Evolutionary conservation across 2,797 vertebrate genomes (phyloP).

Genomic region (Cheirogaleus major): DNA sequence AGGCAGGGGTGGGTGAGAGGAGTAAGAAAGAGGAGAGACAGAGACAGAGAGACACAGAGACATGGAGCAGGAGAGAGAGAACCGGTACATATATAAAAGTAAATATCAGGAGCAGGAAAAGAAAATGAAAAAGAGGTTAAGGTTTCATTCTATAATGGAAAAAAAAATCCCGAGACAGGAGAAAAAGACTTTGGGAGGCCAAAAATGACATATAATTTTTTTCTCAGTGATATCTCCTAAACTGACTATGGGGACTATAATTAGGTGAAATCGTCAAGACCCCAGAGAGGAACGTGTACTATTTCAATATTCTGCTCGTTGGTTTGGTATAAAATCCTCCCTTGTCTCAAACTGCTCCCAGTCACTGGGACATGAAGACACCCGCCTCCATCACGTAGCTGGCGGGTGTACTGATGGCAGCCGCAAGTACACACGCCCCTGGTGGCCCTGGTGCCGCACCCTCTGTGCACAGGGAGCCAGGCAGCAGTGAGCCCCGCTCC

Average conservation of each 20-base stretch:
- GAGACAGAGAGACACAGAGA: background rate
- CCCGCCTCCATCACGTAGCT: background rate
- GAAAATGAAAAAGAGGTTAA: background rate
- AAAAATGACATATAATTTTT: background rate
- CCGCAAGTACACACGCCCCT: background rate
- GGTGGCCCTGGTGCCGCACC: accelerated
- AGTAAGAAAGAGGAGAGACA: background rate
- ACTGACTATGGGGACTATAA: background rate
- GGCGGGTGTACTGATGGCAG: background rate
- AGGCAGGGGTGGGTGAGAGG: background rate
- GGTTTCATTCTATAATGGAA: background rate
- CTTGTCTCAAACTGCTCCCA: constrained; percentile 10
- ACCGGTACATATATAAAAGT: background rate
- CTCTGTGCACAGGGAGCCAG: background rate
- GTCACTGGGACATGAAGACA: background rate
- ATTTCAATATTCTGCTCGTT: background rate
- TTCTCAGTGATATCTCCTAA: background rate
- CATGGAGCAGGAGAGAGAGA: too few species aligned
- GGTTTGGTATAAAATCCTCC: background rate
- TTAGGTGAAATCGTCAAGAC: background rate
- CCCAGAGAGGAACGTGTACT: background rate
- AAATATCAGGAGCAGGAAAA: background rate
- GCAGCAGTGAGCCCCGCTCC: background rate
- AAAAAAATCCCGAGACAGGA: background rate
- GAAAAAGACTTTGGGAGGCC: background rate